Evolutionary conservation across 2,113 vertebrate genomes (phyloP).

Genomic region (Cavia aperea): DNA sequence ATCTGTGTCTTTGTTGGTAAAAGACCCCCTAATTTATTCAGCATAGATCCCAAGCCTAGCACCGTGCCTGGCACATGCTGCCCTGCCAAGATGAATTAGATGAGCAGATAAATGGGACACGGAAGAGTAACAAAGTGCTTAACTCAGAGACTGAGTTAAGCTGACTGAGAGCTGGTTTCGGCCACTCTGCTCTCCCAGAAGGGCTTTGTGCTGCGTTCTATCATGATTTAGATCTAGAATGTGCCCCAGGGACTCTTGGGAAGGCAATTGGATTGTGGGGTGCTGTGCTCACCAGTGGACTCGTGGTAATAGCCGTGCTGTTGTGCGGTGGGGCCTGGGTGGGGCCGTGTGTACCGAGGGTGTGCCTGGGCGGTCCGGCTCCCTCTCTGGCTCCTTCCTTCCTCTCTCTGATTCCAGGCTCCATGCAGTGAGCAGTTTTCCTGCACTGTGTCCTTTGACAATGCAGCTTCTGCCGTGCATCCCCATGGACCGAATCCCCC

Average conservation of each 20-base stretch:
- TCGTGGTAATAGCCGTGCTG: background rate
- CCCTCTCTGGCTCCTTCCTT: background rate
- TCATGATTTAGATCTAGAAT: background rate
- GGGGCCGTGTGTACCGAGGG: background rate
- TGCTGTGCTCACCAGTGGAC: background rate
- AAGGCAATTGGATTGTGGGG: background rate
- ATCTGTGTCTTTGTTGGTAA: background rate
- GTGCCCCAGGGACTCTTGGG: background rate
- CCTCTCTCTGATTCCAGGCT: background rate
- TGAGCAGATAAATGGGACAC: background rate
- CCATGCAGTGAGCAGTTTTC: background rate
- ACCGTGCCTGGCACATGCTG: background rate
- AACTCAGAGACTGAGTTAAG: background rate
- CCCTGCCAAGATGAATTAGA: background rate
- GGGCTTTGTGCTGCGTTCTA: background rate
- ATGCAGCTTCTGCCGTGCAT: background rate
- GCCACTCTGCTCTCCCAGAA: background rate
- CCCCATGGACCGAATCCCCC: background rate
- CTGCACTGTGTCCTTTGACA: background rate
- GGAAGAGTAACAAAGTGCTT: background rate
- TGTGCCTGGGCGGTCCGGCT: background rate
- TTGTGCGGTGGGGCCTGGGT: background rate
- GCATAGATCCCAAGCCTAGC: background rate
- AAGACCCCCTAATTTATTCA: background rate
- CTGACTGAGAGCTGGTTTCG: background rate